Evolutionary conservation across 2,113 vertebrate species (phyloP), one percentile per base, ranked within the genome.

Genomic region (Entelurus aequoreus): DNA sequence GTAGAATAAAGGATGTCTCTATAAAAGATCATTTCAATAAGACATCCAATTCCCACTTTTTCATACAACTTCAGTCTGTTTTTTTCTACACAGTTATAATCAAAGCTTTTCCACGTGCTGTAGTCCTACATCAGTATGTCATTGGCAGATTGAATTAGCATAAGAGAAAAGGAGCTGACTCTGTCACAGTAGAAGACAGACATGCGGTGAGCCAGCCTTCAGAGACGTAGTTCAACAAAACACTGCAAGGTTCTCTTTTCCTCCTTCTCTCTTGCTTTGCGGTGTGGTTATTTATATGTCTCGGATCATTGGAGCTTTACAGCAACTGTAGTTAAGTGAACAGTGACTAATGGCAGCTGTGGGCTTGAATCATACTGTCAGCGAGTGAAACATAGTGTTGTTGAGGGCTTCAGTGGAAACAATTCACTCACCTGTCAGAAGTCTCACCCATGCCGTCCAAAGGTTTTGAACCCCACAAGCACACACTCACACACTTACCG

Each of bases 341-440:
- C 82, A 80, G 66, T 84, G 76, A 84, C 73, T 85, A 79, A 84
- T 82, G 76, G 72, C 71, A 54, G 54, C 83, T 81, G 79, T 72
- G 72, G 65, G 72, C 65, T 54, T 69, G 66, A 79, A 82, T 87
- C 79, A 78, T 76, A 75, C 79, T 82, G 80, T 82, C 85, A 72
- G 76, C 71, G 68, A 71, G 53, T 64, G 71, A 78, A 75, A 72
- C 67, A 38, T 74, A 77, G 68, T 79, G 74, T 54, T 76, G 74
- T 74, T 71, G 81, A 86, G 78, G 71, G 70, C 74, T 82, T 75
- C 69, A 71, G 57, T 68, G 50, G 62, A 74, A 82, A 67, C 73
- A 59, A 79, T 68, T 66, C 61, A 21, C 53, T 66, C 13, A 49
- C 50, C 60, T 40, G 60, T 52, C 62, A 60, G 54, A 78, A 67